Percentiles rank a stretch among this genome's conserved stretches.
phyloP scores from a whole-genome alignment of 1,140 invertebrate species.

The Medauroidea extradentata region DNA sequence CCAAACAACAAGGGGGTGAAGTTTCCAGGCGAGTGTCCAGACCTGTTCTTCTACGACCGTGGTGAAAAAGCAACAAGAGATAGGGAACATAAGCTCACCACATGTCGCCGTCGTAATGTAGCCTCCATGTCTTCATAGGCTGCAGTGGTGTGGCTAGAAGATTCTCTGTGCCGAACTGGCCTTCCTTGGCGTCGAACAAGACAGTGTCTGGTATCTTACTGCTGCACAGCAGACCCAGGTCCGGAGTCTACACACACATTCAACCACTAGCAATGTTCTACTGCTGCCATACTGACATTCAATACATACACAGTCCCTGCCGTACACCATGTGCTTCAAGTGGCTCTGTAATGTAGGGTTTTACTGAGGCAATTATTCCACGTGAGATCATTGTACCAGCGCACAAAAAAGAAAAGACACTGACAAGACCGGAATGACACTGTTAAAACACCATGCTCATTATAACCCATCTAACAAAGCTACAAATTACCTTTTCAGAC shows the following conservation, averaged over 20 bases:
- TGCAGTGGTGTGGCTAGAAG: constrained; percentile 54
- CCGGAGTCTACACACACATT: constrained; percentile 51
- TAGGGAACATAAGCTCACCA: too few relatives aligned
- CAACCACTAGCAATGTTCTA: background rate
- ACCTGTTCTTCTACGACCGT: too few relatives aligned
- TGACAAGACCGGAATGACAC: too few relatives aligned
- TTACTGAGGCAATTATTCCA: background rate
- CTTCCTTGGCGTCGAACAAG: constrained; percentile 50
- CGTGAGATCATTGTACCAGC: too few relatives aligned
- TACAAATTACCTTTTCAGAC: too few relatives aligned
- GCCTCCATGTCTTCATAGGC: constrained; percentile 62
- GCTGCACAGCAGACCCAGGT: constrained; percentile 59
- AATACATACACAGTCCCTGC: too few relatives aligned
- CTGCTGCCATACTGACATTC: constrained; percentile 38
- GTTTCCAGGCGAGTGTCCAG: too few relatives aligned
- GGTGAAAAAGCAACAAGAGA: too few relatives aligned
- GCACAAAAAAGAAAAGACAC: too few relatives aligned
- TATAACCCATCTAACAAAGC: too few relatives aligned
- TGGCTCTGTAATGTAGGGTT: background rate
- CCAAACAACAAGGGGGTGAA: too few relatives aligned
- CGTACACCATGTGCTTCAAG: background rate
- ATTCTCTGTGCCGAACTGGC: constrained; percentile 59
- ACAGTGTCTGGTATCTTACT: constrained; percentile 61
- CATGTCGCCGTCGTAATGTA: constrained; percentile 59
- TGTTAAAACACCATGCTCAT: too few relatives aligned